Evolutionary conservation across 2,113 vertebrate genomes (phyloP).

Genomic region (Apistogramma diplotaenia): DNA sequence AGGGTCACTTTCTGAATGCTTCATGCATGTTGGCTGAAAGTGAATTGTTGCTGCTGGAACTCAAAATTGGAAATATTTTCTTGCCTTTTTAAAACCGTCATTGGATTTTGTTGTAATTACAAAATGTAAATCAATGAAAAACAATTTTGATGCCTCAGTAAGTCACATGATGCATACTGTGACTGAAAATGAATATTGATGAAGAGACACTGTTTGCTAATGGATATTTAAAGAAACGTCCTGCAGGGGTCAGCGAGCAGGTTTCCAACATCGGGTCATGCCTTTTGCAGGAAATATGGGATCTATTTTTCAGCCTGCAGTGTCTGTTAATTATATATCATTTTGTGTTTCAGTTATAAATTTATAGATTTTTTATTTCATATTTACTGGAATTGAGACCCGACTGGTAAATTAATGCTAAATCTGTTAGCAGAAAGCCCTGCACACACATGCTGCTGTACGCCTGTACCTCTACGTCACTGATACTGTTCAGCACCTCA

Average conservation of each 20-base stretch:
- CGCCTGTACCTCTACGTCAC: background rate
- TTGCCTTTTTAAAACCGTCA: background rate
- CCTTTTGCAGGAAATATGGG: background rate
- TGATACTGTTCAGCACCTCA: background rate
- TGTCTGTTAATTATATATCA: background rate
- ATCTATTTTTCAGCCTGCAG: background rate
- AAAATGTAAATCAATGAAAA: slow-evolving; percentile 24
- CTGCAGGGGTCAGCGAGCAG: background rate
- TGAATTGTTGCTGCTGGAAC: background rate
- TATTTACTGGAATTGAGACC: background rate
- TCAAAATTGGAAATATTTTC: slow-evolving; percentile 8
- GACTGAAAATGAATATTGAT: background rate
- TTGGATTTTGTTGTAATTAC: slow-evolving; percentile 33
- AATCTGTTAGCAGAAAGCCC: no score
- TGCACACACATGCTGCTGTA: background rate
- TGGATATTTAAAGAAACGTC: background rate
- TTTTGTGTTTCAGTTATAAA: background rate
- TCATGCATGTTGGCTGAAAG: slow-evolving; percentile 5
- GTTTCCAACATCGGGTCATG: background rate
- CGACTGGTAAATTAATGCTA: background rate
- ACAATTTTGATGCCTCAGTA: background rate
- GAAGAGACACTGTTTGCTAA: background rate
- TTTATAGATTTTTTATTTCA: background rate
- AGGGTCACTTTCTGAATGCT: slow-evolving; percentile 15
- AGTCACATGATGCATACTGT: background rate